Evolutionary conservation across 2,797 vertebrate genomes (phyloP), one percentile per base, ranked within the genome.

Genomic region (Apodemus agrarius): DNA sequence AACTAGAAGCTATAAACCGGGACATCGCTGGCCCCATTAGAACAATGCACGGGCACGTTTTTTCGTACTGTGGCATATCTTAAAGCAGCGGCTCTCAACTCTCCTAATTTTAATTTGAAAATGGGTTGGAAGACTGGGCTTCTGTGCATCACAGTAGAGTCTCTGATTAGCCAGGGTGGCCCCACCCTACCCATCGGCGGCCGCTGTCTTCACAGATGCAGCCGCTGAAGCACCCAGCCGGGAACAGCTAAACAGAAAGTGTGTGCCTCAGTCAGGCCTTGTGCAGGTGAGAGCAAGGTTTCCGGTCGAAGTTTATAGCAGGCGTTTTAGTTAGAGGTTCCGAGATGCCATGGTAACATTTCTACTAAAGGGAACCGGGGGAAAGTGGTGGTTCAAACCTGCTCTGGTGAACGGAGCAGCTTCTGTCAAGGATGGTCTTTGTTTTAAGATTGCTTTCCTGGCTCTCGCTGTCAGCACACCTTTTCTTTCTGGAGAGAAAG

Each of bases 401-500:
- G 11, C 1, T 5, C 26, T n/a, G 16, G 22, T 59, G 89, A 82
- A 85, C n/a, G n/a, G 79, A 89, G 31, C 83, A 46, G 90, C 54
- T 67, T 96, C 54, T 89, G 19, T 57, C 86, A 65, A 67, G 16
- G 34, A 40, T 46, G 1, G 40, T 43, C 46, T 46, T 79, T 94
- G 11, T 89, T 6, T 76, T 84, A 65, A 93, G 29, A 59, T 85
- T 80, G 10, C 11, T 89, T 82, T 76, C 65, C 9, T 88, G 9
- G 19, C 63, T 89, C 72, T 83, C 93, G 43, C 40, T 88, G 40
- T 80, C 31, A 52, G 49, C 10, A 61, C 85, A 54, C 78, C 16
- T 13, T 85, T 90, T 93, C 63, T 69, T 93, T 96, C 83, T 76
- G 95, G 88, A 79, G 80, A 72, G n/a, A 22, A 37, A 72, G n/a